Percentiles rank a stretch among this genome's conserved stretches.
Conservation (phyloP, 1,140 invertebrate species). For the Sarcophaga peregrina region DNA sequence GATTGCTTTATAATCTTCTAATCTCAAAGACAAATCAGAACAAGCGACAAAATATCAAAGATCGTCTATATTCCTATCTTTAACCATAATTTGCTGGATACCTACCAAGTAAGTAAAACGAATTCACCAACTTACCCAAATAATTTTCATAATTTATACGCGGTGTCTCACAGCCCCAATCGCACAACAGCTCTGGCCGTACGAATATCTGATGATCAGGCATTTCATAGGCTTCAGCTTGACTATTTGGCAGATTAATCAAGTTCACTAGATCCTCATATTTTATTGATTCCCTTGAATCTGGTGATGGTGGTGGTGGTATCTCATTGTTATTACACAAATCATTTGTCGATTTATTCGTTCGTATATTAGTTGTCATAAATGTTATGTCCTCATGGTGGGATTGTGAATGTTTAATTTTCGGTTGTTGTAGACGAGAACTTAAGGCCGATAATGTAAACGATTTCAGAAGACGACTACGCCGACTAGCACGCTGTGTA, state of each 20-base stretch:
- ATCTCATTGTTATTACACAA: background rate
- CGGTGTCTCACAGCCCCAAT: conserved; percentile 86
- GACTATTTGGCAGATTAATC: conserved; percentile 67
- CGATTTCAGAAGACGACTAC: conserved; percentile 54
- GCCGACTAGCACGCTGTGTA: background rate
- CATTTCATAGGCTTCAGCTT: conserved; percentile 69
- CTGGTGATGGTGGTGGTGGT: background rate
- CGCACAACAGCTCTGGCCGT: conserved; percentile 75
- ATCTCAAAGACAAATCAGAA: too few species aligned
- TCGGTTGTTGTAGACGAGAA: conserved; percentile 41
- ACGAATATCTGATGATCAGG: conserved; percentile 69
- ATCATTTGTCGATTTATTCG: conserved; percentile 33
- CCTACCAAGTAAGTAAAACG: background rate
- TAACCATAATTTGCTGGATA: background rate
- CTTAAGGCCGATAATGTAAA: conserved; percentile 54
- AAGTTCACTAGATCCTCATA: conserved; percentile 64
- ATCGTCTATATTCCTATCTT: background rate
- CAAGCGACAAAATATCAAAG: background rate
- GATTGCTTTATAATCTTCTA: background rate
- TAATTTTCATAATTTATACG: conserved; percentile 79
- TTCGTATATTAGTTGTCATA: conserved; percentile 53
- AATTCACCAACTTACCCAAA: conserved; percentile 69
- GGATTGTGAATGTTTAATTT: conserved; percentile 56
- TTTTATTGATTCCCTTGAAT: conserved; percentile 35
- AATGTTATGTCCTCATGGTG: conserved; percentile 58